Conservation (phyloP, 2,113 vertebrate genomes). For the Corythornis madagascariensis region DNA sequence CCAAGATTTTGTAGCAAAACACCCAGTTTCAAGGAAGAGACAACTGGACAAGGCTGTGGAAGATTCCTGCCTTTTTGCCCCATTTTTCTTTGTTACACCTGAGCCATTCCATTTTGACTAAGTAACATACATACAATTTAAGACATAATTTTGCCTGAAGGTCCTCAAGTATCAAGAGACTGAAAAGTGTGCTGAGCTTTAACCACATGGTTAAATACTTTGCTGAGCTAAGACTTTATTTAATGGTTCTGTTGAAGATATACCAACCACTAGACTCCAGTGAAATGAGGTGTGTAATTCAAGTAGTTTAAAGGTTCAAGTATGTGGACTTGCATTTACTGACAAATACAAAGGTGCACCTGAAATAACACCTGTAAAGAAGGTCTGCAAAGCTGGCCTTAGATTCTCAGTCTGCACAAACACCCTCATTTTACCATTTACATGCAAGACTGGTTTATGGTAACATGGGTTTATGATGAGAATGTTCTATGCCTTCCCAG, state of each 20-base stretch:
- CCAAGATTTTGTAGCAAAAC: no score
- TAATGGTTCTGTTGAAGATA: not conserved
- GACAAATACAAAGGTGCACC: not conserved
- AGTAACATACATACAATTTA: not conserved
- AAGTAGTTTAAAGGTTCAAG: not conserved
- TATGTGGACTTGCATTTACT: not conserved
- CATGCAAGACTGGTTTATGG: not conserved
- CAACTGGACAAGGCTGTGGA: not conserved
- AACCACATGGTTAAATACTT: not conserved
- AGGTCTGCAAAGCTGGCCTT: not conserved
- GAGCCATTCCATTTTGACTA: not conserved
- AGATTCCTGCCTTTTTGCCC: not conserved
- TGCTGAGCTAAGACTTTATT: not conserved
- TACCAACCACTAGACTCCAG: not conserved
- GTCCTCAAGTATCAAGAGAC: not conserved
- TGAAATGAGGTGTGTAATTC: not conserved
- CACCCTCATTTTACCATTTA: not conserved
- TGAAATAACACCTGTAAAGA: not conserved
- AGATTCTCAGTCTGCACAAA: not conserved
- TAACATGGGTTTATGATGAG: not conserved
- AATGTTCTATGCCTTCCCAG: not conserved
- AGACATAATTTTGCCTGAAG: not conserved
- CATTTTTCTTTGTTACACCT: not conserved
- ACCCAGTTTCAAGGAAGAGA: no score
- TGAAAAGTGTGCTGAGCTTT: not conserved